A percentile compares a stretch with the other conserved stretches of the same genome.
These are phyloP conservation scores for Diarsia rubi DNA, from an alignment of 2,888 invertebrate genomes.

Conservation along the genomic window DNA sequence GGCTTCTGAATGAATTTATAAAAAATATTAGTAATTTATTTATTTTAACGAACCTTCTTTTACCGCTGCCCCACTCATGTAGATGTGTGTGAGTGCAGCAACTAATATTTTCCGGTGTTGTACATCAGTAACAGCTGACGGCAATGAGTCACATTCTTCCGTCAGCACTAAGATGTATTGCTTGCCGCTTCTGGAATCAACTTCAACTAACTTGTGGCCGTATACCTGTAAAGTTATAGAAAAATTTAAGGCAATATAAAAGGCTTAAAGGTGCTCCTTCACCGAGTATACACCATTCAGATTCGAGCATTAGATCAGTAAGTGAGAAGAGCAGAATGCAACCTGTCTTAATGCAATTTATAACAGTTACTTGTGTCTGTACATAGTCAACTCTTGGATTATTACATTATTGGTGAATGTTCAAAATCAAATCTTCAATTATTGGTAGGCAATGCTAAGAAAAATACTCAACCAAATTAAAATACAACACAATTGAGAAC, in stretches of 20 bases:
- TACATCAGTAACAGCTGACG: conserved; percentile 70
- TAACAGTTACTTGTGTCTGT: not conserved
- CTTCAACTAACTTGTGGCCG: conserved; percentile 86
- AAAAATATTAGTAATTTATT: not conserved
- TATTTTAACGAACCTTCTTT: conserved; percentile 83
- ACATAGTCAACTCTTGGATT: not conserved
- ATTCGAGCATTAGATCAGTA: not conserved
- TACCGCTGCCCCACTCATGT: conserved; percentile 87
- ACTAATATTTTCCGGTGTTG: conserved; percentile 81
- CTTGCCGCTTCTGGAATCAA: conserved; percentile 76
- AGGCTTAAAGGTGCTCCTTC: not conserved
- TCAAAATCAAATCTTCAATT: not conserved
- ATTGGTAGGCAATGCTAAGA: not conserved
- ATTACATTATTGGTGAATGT: no score
- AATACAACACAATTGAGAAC: not conserved
- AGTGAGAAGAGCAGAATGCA: not conserved
- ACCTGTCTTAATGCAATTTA: not conserved
- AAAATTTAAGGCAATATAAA: not conserved
- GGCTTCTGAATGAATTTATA: no score
- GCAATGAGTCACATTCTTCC: conserved; percentile 75
- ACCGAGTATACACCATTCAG: not conserved
- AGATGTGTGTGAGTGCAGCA: conserved; percentile 88
- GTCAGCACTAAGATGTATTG: conserved; percentile 80
- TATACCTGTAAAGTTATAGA: conserved; percentile 81
- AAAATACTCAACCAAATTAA: not conserved